phyloP scores from a whole-genome alignment of 2,888 invertebrate species.

The Enoplolaimus lenunculus region DNA sequence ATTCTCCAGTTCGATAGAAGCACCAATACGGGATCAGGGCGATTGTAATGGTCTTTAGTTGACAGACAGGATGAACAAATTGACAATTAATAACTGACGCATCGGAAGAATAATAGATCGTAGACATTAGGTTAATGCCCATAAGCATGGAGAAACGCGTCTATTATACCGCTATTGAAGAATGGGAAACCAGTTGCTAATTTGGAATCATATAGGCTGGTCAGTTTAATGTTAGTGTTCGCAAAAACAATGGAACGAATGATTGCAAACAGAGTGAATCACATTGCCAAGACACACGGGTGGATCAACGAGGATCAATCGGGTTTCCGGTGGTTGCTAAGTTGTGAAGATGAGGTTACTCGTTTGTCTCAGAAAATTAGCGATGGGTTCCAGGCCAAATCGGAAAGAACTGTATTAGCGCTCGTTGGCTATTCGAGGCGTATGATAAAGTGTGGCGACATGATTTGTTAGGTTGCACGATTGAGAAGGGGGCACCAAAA shows the following conservation, averaged over 20 bases:
- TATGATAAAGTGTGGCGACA: neutral
- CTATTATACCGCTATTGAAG: neutral
- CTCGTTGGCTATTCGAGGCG: neutral
- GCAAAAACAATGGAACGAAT: neutral
- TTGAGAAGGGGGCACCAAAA: neutral
- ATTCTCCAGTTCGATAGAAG: neutral
- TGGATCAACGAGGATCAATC: neutral
- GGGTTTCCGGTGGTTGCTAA: neutral
- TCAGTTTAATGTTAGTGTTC: neutral
- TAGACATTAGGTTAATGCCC: neutral
- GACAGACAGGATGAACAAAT: too few relatives aligned
- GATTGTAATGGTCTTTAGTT: too few relatives aligned
- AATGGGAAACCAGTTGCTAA: neutral
- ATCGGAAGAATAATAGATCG: neutral
- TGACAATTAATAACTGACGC: too few relatives aligned
- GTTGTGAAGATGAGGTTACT: neutral
- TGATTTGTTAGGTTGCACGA: neutral
- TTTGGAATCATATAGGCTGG: neutral
- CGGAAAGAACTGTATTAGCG: neutral
- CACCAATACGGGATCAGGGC: too few relatives aligned
- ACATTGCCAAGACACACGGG: neutral
- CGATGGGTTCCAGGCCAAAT: conserved; percentile 2
- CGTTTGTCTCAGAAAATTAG: too few relatives aligned
- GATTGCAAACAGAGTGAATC: neutral
- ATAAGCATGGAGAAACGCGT: neutral